Conservation (phyloP, 2,888 invertebrate species). For the Melanargia galathea region DNA sequence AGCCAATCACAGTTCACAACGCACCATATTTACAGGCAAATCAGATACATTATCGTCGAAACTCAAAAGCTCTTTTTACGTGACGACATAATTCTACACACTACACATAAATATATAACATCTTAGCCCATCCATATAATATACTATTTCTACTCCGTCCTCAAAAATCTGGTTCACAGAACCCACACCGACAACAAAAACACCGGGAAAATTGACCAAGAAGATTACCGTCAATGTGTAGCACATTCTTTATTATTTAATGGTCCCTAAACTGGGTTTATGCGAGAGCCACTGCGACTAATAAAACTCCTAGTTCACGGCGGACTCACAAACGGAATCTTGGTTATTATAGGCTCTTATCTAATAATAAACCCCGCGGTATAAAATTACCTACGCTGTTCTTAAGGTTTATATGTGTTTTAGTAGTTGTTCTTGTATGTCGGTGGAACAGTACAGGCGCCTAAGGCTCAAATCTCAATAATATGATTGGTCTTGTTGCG, state of each 20-base stretch:
- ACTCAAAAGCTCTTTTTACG: too few relatives aligned
- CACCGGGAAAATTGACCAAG: constrained; percentile 6
- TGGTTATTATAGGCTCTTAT: constrained; percentile 14
- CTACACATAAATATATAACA: too few relatives aligned
- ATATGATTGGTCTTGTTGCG: too few relatives aligned
- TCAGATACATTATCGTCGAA: too few relatives aligned
- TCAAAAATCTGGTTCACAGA: background rate
- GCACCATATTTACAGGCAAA: too few relatives aligned
- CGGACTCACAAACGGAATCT: background rate
- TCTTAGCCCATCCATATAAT: too few relatives aligned
- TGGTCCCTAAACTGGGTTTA: constrained; percentile 16
- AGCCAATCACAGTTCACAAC: too few relatives aligned
- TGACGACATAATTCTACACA: too few relatives aligned
- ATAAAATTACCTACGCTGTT: constrained; percentile 27
- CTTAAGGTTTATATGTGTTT: background rate
- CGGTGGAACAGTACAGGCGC: background rate
- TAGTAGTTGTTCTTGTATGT: background rate
- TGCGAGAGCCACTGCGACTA: constrained; percentile 5
- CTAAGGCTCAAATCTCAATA: background rate
- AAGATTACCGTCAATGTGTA: constrained; percentile 16
- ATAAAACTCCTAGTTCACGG: constrained; percentile 21
- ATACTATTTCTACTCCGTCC: background rate
- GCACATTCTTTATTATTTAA: constrained; percentile 22
- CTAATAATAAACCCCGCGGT: constrained; percentile 14
- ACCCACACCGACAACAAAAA: background rate